A percentile compares a stretch with the other conserved stretches of the same genome.
Evolutionary conservation across 1,140 invertebrate species (phyloP).

Genomic region (Rhopalosiphum maidis): DNA sequence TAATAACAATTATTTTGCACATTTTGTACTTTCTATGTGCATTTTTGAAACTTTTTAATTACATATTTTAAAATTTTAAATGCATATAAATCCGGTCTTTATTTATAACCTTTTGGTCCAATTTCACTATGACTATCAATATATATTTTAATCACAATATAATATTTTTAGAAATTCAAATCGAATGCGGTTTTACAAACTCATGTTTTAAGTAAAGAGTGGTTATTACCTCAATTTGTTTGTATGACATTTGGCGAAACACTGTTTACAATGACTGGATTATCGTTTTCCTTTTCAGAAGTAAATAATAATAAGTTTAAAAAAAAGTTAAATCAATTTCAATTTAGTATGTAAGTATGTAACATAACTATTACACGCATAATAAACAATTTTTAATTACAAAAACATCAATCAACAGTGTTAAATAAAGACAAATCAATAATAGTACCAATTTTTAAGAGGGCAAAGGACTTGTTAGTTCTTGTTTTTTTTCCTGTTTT

Average conservation of each 20-base stretch:
- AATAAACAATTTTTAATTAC: neutral
- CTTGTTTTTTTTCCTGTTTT: neutral
- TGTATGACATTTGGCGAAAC: conserved; percentile 71
- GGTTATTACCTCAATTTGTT: conserved; percentile 72
- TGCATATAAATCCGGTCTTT: too few relatives aligned
- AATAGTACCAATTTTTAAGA: neutral
- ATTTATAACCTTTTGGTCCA: neutral
- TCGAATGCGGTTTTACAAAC: neutral
- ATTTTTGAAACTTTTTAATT: too few relatives aligned
- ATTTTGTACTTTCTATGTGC: too few relatives aligned
- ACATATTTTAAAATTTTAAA: too few relatives aligned
- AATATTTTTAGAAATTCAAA: neutral
- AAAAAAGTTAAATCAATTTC: neutral
- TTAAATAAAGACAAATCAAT: neutral
- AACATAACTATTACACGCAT: neutral
- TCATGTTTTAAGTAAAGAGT: conserved; percentile 66
- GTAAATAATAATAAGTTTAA: conserved; percentile 62
- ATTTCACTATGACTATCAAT: neutral
- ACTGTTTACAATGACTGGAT: conserved; percentile 72
- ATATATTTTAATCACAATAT: neutral
- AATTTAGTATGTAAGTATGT: neutral
- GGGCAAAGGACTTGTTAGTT: neutral
- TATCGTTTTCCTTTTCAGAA: conserved; percentile 75
- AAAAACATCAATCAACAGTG: neutral
- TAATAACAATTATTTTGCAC: too few relatives aligned